Evolutionary conservation across 1,140 invertebrate genomes (phyloP), one percentile per base, ranked within the genome.

Genomic region (Trachymyrmex septentrionalis): DNA sequence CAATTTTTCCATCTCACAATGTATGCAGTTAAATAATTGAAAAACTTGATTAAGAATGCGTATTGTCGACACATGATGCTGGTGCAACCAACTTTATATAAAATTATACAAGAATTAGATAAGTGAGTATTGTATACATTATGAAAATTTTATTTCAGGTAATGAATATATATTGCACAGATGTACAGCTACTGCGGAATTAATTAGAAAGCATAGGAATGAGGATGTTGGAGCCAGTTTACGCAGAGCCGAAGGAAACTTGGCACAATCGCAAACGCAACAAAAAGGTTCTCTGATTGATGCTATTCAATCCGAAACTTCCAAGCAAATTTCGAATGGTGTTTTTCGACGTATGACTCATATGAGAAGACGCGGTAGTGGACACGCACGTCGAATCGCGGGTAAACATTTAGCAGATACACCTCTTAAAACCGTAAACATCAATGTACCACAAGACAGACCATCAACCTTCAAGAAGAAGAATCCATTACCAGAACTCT

Each of bases 101-200:
- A 10, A 78, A 73, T 72, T 80, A 59, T 57, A 14, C 75, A 66
- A 57, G 53, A 75, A 85, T 16, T 48, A 19, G 24, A 63, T 77
- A 67, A 34, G 21, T 53, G n/a, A 59, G 34, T 57, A 66, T 66
- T 12, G 14, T 50, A 63, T 38, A 72, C 27, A 66, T 78, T 44
- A 12, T 24, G 9, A 73, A 24, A 24, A 57, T 69, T 76, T 73
- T 30, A 57, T 86, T 78, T 9, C 76, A 94, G 94, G 63, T 76
- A 88, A 91, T n/a, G 93, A 93, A 64, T 94, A 89, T 57, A 90
- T 94, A 75, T 85, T 94, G 7, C 91, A 90, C n/a, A 94, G 90
- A 73, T 94, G 94, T 30, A 92, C 86, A 69, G 93, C 94, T 75
- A 94, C 85, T n/a, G 93, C 86, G 19, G 89, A 93, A 76, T 91